Evolutionary conservation across 2,888 invertebrate genomes (phyloP).

Genomic region (Julus scanicus): DNA sequence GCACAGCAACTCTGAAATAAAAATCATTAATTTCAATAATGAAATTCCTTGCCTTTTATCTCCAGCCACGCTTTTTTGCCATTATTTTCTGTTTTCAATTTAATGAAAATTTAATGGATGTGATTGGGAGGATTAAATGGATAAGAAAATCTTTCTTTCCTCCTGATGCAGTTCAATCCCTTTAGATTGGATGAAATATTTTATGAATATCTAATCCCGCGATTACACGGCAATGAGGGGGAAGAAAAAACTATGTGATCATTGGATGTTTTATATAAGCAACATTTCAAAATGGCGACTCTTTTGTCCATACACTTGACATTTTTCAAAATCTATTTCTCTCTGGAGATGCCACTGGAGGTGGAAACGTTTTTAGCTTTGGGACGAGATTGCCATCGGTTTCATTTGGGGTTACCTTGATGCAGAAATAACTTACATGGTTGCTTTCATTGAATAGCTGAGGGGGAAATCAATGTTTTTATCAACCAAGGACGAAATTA

Average conservation of each 20-base stretch:
- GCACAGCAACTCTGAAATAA: neutral
- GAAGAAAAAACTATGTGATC: neutral
- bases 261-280: neutral
- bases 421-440: neutral
- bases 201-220: constrained; percentile 36
- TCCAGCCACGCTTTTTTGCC: neutral
- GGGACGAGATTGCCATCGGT: neutral
- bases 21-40: constrained; percentile 24
- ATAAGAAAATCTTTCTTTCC: constrained; percentile 25
- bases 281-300: neutral
- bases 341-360: neutral
- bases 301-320: neutral
- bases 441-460: neutral
- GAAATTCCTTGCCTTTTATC: constrained; percentile 7
- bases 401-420: neutral
- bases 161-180: constrained; percentile 42
- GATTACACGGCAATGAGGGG: constrained; percentile 15
- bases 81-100: constrained; percentile 30
- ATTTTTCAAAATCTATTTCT: neutral
- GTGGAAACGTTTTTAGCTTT: neutral
- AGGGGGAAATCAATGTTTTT: neutral
- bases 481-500: neutral
- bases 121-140: constrained; percentile 42
- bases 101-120: constrained; percentile 30
- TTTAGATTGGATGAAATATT: constrained; percentile 26